A percentile compares a stretch with the other conserved stretches of the same genome.
Conservation (phyloP, 1,140 invertebrate species). For the Bombus terrestris region DNA sequence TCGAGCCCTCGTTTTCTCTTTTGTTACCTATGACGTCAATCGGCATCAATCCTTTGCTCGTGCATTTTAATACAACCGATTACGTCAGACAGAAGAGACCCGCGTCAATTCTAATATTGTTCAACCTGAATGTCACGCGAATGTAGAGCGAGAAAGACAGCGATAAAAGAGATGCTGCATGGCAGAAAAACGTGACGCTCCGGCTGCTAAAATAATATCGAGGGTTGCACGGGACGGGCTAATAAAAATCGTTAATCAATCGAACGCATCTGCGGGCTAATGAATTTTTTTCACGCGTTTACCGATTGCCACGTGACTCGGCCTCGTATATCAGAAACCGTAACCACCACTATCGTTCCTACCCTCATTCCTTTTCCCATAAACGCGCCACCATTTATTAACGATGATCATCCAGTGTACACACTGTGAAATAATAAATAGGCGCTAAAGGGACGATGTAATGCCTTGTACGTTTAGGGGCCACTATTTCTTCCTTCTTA, state of each 20-base stretch:
- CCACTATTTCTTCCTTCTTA: slow-evolving; percentile 55
- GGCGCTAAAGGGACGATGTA: slow-evolving; percentile 36
- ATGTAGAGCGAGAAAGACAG: neutral
- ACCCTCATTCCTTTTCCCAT: neutral
- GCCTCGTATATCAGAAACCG: slow-evolving; percentile 25
- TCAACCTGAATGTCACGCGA: neutral
- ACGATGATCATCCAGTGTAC: slow-evolving; percentile 26
- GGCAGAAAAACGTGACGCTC: neutral
- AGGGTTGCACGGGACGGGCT: neutral
- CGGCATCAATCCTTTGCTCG: neutral
- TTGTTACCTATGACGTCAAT: slow-evolving; percentile 9
- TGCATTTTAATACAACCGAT: slow-evolving; percentile 6
- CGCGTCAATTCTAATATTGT: neutral
- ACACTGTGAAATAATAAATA: slow-evolving; percentile 45
- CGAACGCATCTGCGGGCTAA: neutral
- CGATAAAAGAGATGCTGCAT: neutral
- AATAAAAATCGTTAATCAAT: slow-evolving; percentile 44
- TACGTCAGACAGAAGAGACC: neutral
- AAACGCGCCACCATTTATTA: slow-evolving; percentile 25
- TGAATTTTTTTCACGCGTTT: slow-evolving; percentile 37
- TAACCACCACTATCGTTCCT: neutral
- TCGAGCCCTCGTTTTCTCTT: neutral
- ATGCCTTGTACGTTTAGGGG: slow-evolving; percentile 32
- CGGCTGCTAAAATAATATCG: neutral
- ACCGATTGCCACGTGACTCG: slow-evolving; percentile 1